Evolutionary conservation across 2,797 vertebrate species (phyloP), one percentile per base, ranked within the genome.

Genomic region (Bryconaethiops microstoma): DNA sequence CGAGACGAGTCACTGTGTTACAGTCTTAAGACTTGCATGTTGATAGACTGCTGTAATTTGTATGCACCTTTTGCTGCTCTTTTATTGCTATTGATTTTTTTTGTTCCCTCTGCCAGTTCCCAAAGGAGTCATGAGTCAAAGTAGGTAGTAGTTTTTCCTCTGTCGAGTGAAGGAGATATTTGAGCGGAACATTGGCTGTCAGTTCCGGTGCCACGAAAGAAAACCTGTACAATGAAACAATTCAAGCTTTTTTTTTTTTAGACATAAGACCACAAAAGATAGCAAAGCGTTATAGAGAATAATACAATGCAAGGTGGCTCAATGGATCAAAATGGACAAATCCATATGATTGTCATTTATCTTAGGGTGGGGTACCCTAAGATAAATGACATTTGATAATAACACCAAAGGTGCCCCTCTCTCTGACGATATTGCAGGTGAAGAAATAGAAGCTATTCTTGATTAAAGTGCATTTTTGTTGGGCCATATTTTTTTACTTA

Each of bases 21-120:
- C 76, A 84, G 81, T 84, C 88, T 84, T 80, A 48, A 16, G 50
- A 83, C 23, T 86, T 83, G 84, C 87, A 85, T 87, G 82, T 90
- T 90, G 87, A 90, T 86, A 77, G 86, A 89, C 85, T 83, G 74
- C 29, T 80, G 87, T 89, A 87, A 90, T 87, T 89, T 85, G 65
- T 82, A 87, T 72, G 63, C 83, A 6, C 55, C 42, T 83, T 88
- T 89, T 88, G 84, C 81, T 86, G 83, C 81, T 88, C 72, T 74
- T 84, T 77, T 86, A 88, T 88, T 85, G 88, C 81, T 81, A 89
- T 89, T 89, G 88, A 89, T 89, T 90, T 89, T n/a, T 80, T 80
- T 25, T 63, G 59, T 75, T 45, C 67, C 76, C 52, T 48, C 52
- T 62, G 35, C n/a, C 54, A 75, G 55, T 59, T 67, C 85, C 64